phyloP scores from a whole-genome alignment of 2,888 invertebrate genomes.

The Conus canariensis region DNA sequence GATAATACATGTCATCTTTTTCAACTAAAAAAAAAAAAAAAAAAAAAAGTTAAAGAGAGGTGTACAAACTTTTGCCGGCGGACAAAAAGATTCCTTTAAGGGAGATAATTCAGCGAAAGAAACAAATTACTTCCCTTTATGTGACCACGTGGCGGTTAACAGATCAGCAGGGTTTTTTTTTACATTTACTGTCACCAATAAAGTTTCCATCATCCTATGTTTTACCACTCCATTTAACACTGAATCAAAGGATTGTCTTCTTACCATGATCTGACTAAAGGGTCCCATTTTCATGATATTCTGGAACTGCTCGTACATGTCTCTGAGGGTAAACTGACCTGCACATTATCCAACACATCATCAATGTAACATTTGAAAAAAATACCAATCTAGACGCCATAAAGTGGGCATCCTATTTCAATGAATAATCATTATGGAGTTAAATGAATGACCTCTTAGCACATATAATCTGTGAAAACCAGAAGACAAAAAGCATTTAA shows the following conservation, averaged over 20 bases:
- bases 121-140: neutral
- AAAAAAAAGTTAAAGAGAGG: too few species aligned
- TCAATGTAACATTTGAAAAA: neutral
- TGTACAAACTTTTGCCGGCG: too few species aligned
- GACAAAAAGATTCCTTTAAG: neutral
- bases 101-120: neutral
- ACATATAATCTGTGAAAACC: neutral
- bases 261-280: slow-evolving; percentile 99
- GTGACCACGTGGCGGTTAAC: neutral
- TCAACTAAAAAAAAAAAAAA: too few species aligned
- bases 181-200: too few species aligned
- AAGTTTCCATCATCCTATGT: too few species aligned
- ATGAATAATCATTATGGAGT: too few species aligned
- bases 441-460: too few species aligned
- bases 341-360: slow-evolving; percentile 18
- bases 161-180: too few species aligned
- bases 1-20: too few species aligned
- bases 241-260: neutral
- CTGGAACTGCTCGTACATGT: slow-evolving; percentile 99
- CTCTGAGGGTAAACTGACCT: slow-evolving; percentile 96
- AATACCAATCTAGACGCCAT: too few species aligned
- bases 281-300: slow-evolving; percentile 99
- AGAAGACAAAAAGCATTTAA: neutral
- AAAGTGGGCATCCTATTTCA: too few species aligned
- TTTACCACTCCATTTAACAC: too few species aligned